Conservation (phyloP, 2,888 invertebrate genomes). For the Fragum whitleyi region DNA sequence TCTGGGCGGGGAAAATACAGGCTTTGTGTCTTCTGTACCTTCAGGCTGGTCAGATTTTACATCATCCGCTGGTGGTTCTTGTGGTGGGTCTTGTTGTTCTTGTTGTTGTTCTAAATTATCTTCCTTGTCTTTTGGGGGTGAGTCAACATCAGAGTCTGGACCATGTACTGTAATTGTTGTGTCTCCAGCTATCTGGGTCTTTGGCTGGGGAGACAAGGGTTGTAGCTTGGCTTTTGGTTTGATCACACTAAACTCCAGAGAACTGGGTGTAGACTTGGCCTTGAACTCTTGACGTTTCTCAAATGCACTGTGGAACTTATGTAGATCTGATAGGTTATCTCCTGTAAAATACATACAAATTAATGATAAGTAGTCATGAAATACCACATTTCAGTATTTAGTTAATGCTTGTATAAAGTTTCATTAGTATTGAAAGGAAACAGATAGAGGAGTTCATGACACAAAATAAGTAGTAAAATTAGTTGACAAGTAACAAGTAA, state of each 20-base stretch:
- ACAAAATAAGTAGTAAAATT: too few relatives aligned
- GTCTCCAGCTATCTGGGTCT: conserved; percentile 7
- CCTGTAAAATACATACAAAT: conserved; percentile 42
- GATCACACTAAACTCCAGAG: conserved; percentile 69
- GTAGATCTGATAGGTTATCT: conserved; percentile 58
- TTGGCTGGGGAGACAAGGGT: not conserved
- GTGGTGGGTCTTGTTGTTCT: not conserved
- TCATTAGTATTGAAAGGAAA: too few relatives aligned
- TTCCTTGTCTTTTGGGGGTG: conserved; percentile 9
- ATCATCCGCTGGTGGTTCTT: not conserved
- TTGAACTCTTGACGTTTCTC: conserved; percentile 72
- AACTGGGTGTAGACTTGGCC: conserved; percentile 70
- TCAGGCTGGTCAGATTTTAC: not conserved
- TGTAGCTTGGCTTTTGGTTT: conserved; percentile 50
- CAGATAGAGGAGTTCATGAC: too few relatives aligned
- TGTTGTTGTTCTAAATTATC: not conserved
- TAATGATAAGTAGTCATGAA: too few relatives aligned
- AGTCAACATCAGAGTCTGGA: conserved; percentile 31
- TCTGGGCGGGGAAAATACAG: conserved; percentile 17
- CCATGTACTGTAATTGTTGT: conserved; percentile 38
- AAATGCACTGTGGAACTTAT: conserved; percentile 56
- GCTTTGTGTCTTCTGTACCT: conserved; percentile 5
- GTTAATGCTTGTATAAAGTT: too few relatives aligned
- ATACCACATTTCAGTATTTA: not conserved
- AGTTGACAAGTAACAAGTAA: too few relatives aligned